A percentile compares a stretch with the other conserved stretches of the same genome.
Evolutionary conservation across 2,888 invertebrate genomes (phyloP).

Genomic region (Dromius quadrimaculatus): DNA sequence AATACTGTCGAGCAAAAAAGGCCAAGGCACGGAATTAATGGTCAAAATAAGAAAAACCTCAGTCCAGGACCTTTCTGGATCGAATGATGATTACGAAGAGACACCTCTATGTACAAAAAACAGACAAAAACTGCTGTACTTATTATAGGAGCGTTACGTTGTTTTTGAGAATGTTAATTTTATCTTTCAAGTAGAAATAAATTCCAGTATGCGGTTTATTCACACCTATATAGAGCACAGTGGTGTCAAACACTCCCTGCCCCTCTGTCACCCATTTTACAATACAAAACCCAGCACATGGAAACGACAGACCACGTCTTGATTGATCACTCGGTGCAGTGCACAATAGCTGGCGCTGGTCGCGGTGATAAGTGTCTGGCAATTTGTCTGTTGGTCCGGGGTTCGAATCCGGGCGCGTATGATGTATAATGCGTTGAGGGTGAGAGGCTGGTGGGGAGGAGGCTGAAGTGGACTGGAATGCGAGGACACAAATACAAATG

Average conservation of each 20-base stretch:
- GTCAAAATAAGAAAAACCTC: too few species aligned
- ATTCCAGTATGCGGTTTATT: too few species aligned
- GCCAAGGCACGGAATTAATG: too few species aligned
- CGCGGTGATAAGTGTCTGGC: slow-evolving; percentile 49
- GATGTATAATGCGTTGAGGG: slow-evolving; percentile 57
- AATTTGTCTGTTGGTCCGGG: slow-evolving; percentile 45
- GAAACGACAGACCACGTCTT: slow-evolving; percentile 37
- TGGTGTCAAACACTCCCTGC: slow-evolving; percentile 16
- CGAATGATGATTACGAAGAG: too few species aligned
- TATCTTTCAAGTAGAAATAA: too few species aligned
- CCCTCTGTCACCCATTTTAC: slow-evolving; percentile 5
- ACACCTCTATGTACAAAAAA: too few species aligned
- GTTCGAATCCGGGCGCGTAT: slow-evolving; percentile 52
- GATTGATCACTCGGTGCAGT: slow-evolving; percentile 57
- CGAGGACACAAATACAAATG: not conserved
- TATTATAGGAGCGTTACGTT: too few species aligned
- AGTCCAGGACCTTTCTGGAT: too few species aligned
- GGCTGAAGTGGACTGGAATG: slow-evolving; percentile 57
- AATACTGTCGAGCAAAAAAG: too few species aligned
- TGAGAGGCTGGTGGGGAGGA: slow-evolving; percentile 59
- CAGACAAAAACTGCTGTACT: too few species aligned
- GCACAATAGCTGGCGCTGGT: slow-evolving; percentile 57
- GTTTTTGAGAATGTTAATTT: too few species aligned
- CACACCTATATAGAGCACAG: not conserved
- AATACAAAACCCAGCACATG: slow-evolving; percentile 18